Percentiles rank a stretch among this genome's conserved stretches.
These are phyloP conservation scores for Tachina fera DNA, from an alignment of 2,888 invertebrate genomes.

Conservation along the genomic window DNA sequence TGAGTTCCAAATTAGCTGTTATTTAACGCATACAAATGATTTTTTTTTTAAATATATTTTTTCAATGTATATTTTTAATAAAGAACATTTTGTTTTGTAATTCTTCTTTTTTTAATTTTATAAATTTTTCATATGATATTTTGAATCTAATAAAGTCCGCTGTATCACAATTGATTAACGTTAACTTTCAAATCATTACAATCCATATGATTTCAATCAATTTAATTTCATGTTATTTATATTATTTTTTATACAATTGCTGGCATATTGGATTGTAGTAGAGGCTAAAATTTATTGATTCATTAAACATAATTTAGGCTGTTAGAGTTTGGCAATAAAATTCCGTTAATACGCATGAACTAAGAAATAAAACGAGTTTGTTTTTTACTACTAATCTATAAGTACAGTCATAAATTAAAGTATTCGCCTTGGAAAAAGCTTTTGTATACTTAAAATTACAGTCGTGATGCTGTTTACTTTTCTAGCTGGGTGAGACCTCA, in stretches of 20 bases:
- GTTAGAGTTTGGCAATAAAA: not conserved
- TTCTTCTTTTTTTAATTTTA: not conserved
- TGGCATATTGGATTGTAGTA: slow-evolving; percentile 9
- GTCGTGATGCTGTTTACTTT: too few relatives aligned
- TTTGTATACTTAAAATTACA: too few relatives aligned
- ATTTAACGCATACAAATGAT: slow-evolving; percentile 3
- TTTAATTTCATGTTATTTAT: slow-evolving; percentile 46
- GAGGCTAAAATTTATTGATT: slow-evolving; percentile 37
- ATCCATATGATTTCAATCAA: slow-evolving; percentile 43
- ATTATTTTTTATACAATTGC: slow-evolving; percentile 2
- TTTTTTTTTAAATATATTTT: not conserved
- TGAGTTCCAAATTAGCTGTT: slow-evolving; percentile 2
- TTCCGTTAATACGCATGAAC: slow-evolving; percentile 1
- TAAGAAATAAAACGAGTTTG: slow-evolving; percentile 11
- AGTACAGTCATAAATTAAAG: too few relatives aligned
- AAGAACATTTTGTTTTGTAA: not conserved
- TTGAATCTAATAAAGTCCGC: slow-evolving; percentile 3
- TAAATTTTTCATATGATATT: slow-evolving; percentile 12
- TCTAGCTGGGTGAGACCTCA: too few relatives aligned
- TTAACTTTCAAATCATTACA: slow-evolving; percentile 74
- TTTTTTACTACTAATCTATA: not conserved
- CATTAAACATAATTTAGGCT: slow-evolving; percentile 27
- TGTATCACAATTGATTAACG: slow-evolving; percentile 27
- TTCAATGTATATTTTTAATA: not conserved
- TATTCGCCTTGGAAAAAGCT: too few relatives aligned